Evolutionary conservation across 2,888 invertebrate species (phyloP).

Genomic region (Amphipoea oculea): DNA sequence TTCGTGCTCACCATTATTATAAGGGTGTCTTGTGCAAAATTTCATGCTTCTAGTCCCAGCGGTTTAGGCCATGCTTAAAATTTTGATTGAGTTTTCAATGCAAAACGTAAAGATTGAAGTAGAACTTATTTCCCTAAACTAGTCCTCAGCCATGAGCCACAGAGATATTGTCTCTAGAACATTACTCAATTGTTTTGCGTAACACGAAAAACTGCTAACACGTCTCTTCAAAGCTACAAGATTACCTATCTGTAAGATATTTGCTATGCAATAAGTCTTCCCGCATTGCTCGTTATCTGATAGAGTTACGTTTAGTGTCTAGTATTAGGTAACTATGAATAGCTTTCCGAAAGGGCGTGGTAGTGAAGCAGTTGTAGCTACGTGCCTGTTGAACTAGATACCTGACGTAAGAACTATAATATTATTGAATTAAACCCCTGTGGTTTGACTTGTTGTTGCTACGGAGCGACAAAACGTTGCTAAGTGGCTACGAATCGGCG

Average conservation of each 20-base stretch:
- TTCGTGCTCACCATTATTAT: neutral
- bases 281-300: conserved; percentile 40
- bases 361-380: conserved; percentile 5
- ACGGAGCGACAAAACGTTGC: conserved; percentile 17
- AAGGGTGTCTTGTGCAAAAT: neutral
- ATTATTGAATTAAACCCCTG: conserved; percentile 14
- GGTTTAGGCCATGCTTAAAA: neutral
- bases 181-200: conserved; percentile 44
- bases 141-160: neutral
- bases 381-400: conserved; percentile 15
- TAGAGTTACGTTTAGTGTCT: conserved; percentile 30
- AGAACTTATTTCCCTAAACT: neutral
- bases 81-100: too few species aligned
- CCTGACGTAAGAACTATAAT: conserved; percentile 3
- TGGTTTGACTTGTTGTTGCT: conserved; percentile 4
- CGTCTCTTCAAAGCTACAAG: conserved; percentile 28
- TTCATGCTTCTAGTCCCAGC: neutral
- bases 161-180: neutral
- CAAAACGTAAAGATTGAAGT: neutral
- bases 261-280: conserved; percentile 36
- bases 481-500: neutral
- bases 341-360: conserved; percentile 40
- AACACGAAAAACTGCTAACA: conserved; percentile 30
- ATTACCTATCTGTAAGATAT: conserved; percentile 57
- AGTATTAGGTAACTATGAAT: conserved; percentile 34